A percentile compares a stretch with the other conserved stretches of the same genome.
These are phyloP conservation scores for Trichonephila inaurata DNA, from an alignment of 1,140 invertebrate genomes.

Conservation along the genomic window DNA sequence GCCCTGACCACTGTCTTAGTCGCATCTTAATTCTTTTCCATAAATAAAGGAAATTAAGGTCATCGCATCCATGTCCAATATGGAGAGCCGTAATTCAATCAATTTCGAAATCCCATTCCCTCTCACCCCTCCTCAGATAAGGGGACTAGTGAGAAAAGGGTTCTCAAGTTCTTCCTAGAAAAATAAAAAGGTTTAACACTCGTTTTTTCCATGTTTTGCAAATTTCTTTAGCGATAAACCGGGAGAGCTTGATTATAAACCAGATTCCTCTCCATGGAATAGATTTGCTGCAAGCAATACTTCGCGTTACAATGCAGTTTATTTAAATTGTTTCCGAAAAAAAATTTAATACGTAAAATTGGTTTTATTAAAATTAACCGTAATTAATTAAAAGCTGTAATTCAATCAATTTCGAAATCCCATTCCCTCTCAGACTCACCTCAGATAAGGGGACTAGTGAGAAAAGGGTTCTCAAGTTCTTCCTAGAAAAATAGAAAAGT, in stretches of 20 bases:
- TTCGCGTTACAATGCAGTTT: too few species aligned
- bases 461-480: background rate
- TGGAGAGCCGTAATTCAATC: constrained; percentile 69
- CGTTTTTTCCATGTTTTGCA: too few species aligned
- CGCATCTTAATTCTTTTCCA: constrained; percentile 64
- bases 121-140: background rate
- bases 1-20: constrained; percentile 4
- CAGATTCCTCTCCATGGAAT: too few species aligned
- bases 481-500: background rate
- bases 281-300: too few species aligned
- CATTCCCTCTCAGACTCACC: background rate
- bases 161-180: too few species aligned
- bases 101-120: constrained; percentile 2
- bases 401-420: constrained; percentile 62
- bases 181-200: background rate
- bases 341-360: too few species aligned
- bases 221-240: too few species aligned
- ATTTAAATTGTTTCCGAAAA: too few species aligned
- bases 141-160: background rate
- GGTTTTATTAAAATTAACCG: too few species aligned
- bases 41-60: constrained; percentile 64
- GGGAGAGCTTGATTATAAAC: too few species aligned
- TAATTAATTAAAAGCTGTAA: too few species aligned
- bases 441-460: background rate
- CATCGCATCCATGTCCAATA: constrained; percentile 52